Evolutionary conservation across 2,797 vertebrate species (phyloP), one percentile per base, ranked within the genome.

Genomic region (Macropus fuliginosus): DNA sequence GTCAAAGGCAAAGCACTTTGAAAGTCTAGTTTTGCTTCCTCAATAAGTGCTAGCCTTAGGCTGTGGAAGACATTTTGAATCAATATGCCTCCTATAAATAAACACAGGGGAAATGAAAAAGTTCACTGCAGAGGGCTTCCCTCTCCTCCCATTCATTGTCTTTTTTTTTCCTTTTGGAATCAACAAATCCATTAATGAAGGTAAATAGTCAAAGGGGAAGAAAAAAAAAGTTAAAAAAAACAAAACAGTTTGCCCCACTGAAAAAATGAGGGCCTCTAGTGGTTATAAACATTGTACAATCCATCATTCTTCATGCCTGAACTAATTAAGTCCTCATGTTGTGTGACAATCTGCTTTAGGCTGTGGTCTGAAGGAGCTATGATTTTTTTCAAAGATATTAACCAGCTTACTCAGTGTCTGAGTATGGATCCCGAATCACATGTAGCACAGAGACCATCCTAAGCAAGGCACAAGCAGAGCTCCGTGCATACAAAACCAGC

Each of bases 281-380:
- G 0, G 50, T 21, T 0, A 0, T 0, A 8, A 46, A 52, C 56
- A 0, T 0, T 1, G 0, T 31, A 66, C 13, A 9, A 29, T 3
- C 90, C 1, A n/a, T 24, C 56, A 5, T 3, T 52, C 12, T 89
- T 28, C n/a, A 57, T 11, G 11, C 16, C 40, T 18, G 5, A 0
- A 3, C 55, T 24, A 24, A 1, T 11, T 0, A 40, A 4, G 16
- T n/a, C 29, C 55, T 27, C 27, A 0, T 6, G 5, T 56, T 81
- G 29, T 1, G 10, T 28, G 46, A 28, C 52, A 12, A 28, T 66
- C 34, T 57, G 56, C 16, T 11, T 59, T 40, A 5, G 16, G 50
- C 55, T 56, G 0, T 34, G n/a, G 34, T n/a, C 91, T 93, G 62
- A 57, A 94, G 59, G 55, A 92, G n/a, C 12, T 54, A 27, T 54